Percentiles rank a stretch among this genome's conserved stretches.
Conservation (phyloP, 2,888 invertebrate genomes). For the Slavum lentiscoides region DNA sequence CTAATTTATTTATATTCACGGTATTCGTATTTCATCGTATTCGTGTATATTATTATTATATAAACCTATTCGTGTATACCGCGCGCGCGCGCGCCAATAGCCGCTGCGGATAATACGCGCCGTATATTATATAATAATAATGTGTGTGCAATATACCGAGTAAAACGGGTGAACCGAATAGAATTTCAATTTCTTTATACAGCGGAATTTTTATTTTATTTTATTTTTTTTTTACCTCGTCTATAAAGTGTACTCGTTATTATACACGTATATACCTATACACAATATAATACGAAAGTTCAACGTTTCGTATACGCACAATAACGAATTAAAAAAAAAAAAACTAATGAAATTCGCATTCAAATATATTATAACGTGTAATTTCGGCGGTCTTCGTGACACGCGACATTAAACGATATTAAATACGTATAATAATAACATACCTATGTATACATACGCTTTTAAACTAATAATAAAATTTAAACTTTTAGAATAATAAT, state of each 20-base stretch:
- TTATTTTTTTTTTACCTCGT: not conserved
- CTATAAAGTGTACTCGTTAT: not conserved
- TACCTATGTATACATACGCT: not conserved
- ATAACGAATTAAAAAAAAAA: no score
- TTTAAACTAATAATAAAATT: not conserved
- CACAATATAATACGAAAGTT: not conserved
- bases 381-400: not conserved
- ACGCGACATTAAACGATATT: not conserved
- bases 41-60: no score
- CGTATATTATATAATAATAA: no score
- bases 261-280: not conserved
- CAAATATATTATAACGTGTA: not conserved
- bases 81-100: not conserved
- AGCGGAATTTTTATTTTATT: not conserved
- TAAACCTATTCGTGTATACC: not conserved
- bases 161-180: not conserved
- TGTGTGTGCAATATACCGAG: not conserved
- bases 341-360: not conserved
- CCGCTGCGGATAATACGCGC: no score
- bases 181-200: constrained; percentile 12
- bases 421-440: not conserved
- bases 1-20: constrained; percentile 46
- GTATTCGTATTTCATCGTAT: constrained; percentile 39
- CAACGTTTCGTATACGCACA: constrained; percentile 1
- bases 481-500: no score